Conservation (phyloP, 2,888 invertebrate genomes). For the Cremastobaeus sp. region DNA sequence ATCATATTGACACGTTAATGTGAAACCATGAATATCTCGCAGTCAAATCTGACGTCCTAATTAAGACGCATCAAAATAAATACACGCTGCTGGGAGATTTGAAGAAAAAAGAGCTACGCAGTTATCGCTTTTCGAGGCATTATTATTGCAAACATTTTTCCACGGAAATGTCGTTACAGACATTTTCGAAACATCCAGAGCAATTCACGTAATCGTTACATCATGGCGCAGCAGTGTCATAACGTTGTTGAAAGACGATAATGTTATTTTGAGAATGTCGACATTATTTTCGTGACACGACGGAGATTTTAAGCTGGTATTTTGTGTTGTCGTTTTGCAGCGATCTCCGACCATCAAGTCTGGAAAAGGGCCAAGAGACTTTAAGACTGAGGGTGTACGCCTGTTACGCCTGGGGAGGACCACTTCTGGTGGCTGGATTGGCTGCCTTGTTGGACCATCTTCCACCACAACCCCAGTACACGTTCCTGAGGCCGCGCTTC, state of each 20-base stretch:
- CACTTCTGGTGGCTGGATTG: slow-evolving; percentile 86
- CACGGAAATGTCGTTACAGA: too few relatives aligned
- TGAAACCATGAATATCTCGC: too few relatives aligned
- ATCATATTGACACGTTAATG: neutral
- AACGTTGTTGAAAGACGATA: slow-evolving; percentile 37
- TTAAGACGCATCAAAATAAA: too few relatives aligned
- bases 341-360: slow-evolving; percentile 89
- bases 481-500: slow-evolving; percentile 87
- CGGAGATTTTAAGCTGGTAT: slow-evolving; percentile 42
- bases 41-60: too few relatives aligned
- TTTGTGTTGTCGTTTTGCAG: slow-evolving; percentile 78
- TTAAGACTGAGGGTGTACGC: slow-evolving; percentile 88
- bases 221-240: slow-evolving; percentile 11
- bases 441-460: slow-evolving; percentile 87
- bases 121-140: too few relatives aligned
- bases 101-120: too few relatives aligned
- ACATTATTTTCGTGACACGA: slow-evolving; percentile 42
- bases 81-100: too few relatives aligned
- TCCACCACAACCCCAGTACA: slow-evolving; percentile 80
- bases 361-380: slow-evolving; percentile 91
- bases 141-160: too few relatives aligned
- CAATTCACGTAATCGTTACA: slow-evolving; percentile 9
- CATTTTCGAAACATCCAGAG: too few relatives aligned
- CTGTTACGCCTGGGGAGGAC: slow-evolving; percentile 92
- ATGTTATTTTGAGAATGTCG: slow-evolving; percentile 50